Percentiles rank a stretch among this genome's conserved stretches.
These are phyloP conservation scores for Marisa cornuarietis DNA, from an alignment of 1,140 invertebrate genomes.

Conservation along the genomic window DNA sequence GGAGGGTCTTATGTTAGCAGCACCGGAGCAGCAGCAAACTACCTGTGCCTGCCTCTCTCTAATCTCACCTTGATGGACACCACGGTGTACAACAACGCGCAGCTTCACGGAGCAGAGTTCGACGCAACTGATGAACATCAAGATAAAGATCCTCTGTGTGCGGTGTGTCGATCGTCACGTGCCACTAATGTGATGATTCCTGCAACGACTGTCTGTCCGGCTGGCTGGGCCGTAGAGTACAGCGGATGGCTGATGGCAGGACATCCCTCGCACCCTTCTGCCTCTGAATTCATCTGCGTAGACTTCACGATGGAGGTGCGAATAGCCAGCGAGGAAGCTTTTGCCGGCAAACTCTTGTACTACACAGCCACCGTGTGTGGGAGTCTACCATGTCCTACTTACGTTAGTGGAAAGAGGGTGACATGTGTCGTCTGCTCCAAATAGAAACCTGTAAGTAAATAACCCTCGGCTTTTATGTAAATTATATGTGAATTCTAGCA, in stretches of 20 bases:
- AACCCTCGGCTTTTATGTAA: no score
- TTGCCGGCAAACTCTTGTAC: constrained; percentile 37
- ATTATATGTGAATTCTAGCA: no score
- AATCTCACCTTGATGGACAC: not conserved
- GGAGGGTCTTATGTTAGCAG: not conserved
- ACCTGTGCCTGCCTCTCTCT: not conserved
- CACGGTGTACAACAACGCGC: not conserved
- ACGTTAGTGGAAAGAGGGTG: constrained; percentile 25
- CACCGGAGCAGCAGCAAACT: not conserved
- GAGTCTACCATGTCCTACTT: constrained; percentile 19
- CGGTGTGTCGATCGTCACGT: not conserved
- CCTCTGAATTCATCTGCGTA: constrained; percentile 35
- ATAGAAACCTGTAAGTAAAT: not conserved
- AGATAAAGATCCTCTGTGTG: not conserved
- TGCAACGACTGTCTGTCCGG: constrained; percentile 33
- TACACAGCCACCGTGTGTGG: constrained; percentile 31
- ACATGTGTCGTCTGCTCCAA: constrained; percentile 43
- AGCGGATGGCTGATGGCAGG: constrained; percentile 31
- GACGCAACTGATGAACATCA: not conserved
- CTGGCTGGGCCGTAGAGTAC: constrained; percentile 40
- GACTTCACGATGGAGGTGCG: constrained; percentile 35
- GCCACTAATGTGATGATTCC: constrained; percentile 39
- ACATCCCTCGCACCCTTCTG: constrained; percentile 7
- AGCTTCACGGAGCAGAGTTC: not conserved
- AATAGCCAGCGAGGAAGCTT: constrained; percentile 9